A percentile compares a stretch with the other conserved stretches of the same genome.
Conservation (phyloP, 2,113 vertebrate genomes). For the Terrapene triunguis region DNA sequence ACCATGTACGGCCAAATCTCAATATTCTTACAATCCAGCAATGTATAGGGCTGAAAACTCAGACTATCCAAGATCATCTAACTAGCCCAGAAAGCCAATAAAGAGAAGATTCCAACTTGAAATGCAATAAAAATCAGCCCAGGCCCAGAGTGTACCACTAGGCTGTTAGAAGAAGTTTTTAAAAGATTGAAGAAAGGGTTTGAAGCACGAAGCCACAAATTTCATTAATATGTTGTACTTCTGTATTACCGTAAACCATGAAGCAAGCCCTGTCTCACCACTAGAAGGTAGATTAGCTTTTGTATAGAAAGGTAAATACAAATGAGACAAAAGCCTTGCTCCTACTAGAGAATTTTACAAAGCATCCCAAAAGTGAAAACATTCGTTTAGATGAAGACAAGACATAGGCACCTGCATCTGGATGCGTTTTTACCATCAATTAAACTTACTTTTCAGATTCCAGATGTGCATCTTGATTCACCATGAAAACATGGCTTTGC, state of each 20-base stretch:
- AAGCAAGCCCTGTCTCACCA: rapidly evolving
- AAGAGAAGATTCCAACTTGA: background rate
- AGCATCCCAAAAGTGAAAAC: background rate
- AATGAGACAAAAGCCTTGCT: background rate
- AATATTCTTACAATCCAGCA: background rate
- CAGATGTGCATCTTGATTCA: background rate
- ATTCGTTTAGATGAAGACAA: background rate
- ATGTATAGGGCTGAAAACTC: background rate
- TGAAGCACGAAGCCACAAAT: background rate
- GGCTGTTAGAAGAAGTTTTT: background rate
- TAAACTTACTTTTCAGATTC: background rate
- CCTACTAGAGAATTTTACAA: background rate
- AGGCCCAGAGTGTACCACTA: rapidly evolving
- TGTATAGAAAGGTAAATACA: background rate
- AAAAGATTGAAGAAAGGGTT: too few species aligned
- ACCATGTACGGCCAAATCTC: background rate
- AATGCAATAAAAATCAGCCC: background rate
- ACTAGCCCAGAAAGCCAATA: background rate
- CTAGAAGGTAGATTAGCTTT: rapidly evolving
- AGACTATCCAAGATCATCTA: too few species aligned
- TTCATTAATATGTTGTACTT: background rate
- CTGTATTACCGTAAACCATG: background rate
- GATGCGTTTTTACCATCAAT: background rate
- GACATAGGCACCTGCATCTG: background rate
- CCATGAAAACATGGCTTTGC: background rate